A percentile compares a stretch with the other conserved stretches of the same genome.
These are phyloP conservation scores for Limnephilus rhombicus DNA, from an alignment of 2,888 invertebrate genomes.

Conservation along the genomic window DNA sequence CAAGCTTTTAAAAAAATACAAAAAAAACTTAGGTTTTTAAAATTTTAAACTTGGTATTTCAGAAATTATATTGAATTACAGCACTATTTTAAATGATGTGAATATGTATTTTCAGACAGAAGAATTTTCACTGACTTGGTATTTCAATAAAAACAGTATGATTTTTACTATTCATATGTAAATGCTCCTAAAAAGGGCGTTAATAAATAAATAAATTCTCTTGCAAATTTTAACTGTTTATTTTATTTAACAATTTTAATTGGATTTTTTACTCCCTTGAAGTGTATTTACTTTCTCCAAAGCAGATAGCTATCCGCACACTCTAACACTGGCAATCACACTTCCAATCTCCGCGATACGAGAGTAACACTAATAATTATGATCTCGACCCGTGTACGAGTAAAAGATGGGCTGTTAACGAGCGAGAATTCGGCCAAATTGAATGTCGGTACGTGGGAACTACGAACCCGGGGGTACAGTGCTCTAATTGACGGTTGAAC, in stretches of 20 bases:
- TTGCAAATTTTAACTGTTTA: too few species aligned
- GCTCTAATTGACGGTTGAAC: conserved; percentile 34
- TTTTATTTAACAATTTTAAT: not conserved
- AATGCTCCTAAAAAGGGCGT: too few species aligned
- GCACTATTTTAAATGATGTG: too few species aligned
- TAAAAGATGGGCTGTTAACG: conserved; percentile 41
- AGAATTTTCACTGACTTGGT: too few species aligned
- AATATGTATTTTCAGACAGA: too few species aligned
- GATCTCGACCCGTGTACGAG: conserved; percentile 23
- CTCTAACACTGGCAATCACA: not conserved
- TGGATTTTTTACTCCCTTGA: not conserved
- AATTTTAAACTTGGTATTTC: too few species aligned
- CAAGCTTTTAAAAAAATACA: too few species aligned
- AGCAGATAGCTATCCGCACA: not conserved
- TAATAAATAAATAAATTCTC: too few species aligned
- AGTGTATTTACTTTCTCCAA: not conserved
- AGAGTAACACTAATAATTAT: conserved; percentile 27
- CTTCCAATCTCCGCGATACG: not conserved
- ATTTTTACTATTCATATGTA: too few species aligned
- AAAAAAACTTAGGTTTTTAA: too few species aligned
- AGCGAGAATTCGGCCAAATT: conserved; percentile 35
- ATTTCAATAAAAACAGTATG: too few species aligned
- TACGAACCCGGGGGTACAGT: conserved; percentile 26
- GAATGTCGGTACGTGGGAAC: conserved; percentile 42
- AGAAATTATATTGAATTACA: too few species aligned